phyloP scores from a whole-genome alignment of 2,888 invertebrate species.

The Apotomis capreana region DNA sequence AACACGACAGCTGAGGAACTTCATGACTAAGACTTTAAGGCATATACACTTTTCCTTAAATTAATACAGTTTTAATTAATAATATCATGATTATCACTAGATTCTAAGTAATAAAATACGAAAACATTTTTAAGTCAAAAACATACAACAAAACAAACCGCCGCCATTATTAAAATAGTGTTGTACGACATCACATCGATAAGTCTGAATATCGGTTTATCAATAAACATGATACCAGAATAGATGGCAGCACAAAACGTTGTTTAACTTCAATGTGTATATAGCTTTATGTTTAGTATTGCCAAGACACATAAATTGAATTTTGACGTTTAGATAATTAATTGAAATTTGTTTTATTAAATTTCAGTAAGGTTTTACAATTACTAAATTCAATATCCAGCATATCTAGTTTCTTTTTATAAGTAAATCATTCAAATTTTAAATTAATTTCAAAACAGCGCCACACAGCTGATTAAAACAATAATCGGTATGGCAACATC shows the following conservation, averaged over 20 bases:
- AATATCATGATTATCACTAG: neutral
- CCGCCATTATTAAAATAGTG: constrained; percentile 39
- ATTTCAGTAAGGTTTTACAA: neutral
- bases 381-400: neutral
- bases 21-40: no score
- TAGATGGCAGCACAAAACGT: neutral
- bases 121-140: constrained; percentile 32
- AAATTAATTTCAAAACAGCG: neutral
- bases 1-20: neutral
- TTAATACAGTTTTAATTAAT: neutral
- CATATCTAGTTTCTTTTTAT: neutral
- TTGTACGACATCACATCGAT: constrained; percentile 1
- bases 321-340: neutral
- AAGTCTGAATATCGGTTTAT: constrained; percentile 11
- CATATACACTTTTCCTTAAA: neutral
- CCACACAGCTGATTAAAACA: constrained; percentile 12
- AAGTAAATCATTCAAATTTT: neutral
- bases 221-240: neutral
- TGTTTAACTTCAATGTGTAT: neutral
- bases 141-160: constrained; percentile 42
- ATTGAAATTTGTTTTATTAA: neutral
- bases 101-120: constrained; percentile 7
- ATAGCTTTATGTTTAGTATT: constrained; percentile 17
- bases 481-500: constrained; percentile 56
- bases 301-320: neutral